phyloP scores from a whole-genome alignment of 2,797 vertebrate genomes.

The Clarias laeviceps region DNA sequence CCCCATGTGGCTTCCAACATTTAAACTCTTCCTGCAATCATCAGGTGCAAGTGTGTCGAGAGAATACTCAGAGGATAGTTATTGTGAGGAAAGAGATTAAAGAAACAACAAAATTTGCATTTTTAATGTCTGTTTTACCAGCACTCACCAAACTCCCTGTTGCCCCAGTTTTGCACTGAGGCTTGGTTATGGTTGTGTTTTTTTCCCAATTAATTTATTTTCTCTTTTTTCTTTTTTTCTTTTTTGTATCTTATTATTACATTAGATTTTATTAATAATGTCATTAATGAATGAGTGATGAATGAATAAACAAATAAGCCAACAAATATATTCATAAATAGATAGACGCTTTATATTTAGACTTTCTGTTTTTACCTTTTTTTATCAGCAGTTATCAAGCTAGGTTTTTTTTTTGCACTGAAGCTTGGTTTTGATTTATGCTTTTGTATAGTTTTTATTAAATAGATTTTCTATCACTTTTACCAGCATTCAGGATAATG shows the following conservation, averaged over 20 bases:
- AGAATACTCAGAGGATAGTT: constrained; percentile 65
- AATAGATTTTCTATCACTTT: not conserved
- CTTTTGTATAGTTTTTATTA: constrained; percentile 26
- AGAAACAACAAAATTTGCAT: constrained; percentile 61
- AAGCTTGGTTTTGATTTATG: not conserved
- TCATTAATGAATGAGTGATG: not conserved
- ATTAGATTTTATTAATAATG: not conserved
- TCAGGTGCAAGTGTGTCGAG: constrained; percentile 68
- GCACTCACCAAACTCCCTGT: constrained; percentile 36
- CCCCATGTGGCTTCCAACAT: constrained; percentile 68
- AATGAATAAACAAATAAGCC: not conserved
- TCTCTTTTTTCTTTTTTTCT: not conserved
- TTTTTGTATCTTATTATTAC: not conserved
- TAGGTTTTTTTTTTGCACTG: not conserved
- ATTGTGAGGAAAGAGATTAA: constrained; percentile 52
- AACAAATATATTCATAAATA: not conserved
- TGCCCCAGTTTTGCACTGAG: constrained; percentile 46
- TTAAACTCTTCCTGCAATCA: constrained; percentile 71
- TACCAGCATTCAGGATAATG: not conserved
- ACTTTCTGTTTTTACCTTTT: not conserved
- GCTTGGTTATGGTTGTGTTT: constrained; percentile 21
- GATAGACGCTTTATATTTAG: not conserved
- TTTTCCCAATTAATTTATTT: not conserved
- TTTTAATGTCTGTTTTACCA: constrained; percentile 53
- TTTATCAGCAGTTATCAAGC: not conserved